Conservation (phyloP, 2,113 vertebrate genomes). For the Sarotherodon lohbergeri region DNA sequence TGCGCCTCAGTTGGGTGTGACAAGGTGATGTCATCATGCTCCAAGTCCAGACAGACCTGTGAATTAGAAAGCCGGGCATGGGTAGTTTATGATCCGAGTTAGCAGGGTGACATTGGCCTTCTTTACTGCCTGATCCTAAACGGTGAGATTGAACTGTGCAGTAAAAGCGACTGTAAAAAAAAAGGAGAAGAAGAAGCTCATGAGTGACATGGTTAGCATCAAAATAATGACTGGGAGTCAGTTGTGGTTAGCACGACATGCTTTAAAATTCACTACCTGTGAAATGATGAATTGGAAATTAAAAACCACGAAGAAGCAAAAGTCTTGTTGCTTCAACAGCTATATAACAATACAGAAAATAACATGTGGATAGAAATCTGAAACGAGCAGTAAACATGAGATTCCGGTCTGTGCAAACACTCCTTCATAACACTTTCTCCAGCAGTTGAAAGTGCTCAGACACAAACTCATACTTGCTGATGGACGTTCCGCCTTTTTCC, state of each 20-base stretch:
- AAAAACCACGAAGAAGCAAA: background rate
- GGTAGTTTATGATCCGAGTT: conserved; percentile 47
- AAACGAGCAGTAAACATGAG: background rate
- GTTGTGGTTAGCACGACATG: background rate
- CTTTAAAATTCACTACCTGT: background rate
- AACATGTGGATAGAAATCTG: background rate
- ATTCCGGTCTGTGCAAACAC: background rate
- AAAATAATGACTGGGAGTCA: background rate
- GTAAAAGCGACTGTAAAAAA: conserved; percentile 40
- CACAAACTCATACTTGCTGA: conserved; percentile 13
- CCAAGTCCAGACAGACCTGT: background rate
- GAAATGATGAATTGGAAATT: background rate
- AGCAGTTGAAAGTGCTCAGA: background rate
- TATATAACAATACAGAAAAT: background rate
- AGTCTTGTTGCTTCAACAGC: background rate
- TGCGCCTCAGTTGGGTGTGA: background rate
- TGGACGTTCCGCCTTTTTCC: background rate
- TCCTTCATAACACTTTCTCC: background rate
- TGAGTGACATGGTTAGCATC: conserved; percentile 15
- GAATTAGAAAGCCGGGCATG: conserved; percentile 21
- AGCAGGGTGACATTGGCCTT: conserved; percentile 52
- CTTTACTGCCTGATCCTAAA: conserved; percentile 45
- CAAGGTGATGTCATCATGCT: conserved; percentile 7
- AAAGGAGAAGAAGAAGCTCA: background rate
- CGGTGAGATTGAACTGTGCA: conserved; percentile 40